A percentile compares a stretch with the other conserved stretches of the same genome.
These are phyloP conservation scores for Caenorhabditis afra DNA, from an alignment of 2,888 invertebrate species.

Conservation along the genomic window DNA sequence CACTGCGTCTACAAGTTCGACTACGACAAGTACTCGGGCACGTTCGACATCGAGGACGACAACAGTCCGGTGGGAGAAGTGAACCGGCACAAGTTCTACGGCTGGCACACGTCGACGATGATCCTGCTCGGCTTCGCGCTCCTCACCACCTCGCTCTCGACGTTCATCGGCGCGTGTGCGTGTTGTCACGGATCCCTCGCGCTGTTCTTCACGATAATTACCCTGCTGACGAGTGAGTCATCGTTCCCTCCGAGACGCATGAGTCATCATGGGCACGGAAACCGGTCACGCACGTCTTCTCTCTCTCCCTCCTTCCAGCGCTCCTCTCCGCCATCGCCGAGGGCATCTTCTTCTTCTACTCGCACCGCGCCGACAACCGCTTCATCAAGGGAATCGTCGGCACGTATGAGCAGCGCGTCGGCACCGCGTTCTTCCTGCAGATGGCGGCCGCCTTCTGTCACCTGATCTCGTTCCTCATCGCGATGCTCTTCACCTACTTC, in stretches of 20 bases:
- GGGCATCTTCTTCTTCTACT: slow-evolving; percentile 80
- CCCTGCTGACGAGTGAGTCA: slow-evolving; percentile 76
- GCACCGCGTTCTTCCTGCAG: slow-evolving; percentile 79
- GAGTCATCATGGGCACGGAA: no score
- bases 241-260: no score
- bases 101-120: slow-evolving; percentile 79
- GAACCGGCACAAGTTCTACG: slow-evolving; percentile 79
- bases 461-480: slow-evolving; percentile 77
- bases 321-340: slow-evolving; percentile 78
- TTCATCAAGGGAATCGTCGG: slow-evolving; percentile 80
- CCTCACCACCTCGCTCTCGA: slow-evolving; percentile 73
- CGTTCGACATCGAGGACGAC: slow-evolving; percentile 79
- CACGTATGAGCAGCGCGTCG: slow-evolving; percentile 80
- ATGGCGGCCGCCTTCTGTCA: slow-evolving; percentile 79
- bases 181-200: slow-evolving; percentile 78
- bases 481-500: slow-evolving; percentile 78
- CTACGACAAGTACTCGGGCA: slow-evolving; percentile 80
- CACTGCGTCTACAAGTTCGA: slow-evolving; percentile 80
- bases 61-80: slow-evolving; percentile 80
- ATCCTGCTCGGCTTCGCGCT: slow-evolving; percentile 77
- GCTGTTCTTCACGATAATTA: slow-evolving; percentile 76
- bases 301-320: no score
- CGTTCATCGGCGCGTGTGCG: slow-evolving; percentile 75
- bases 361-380: slow-evolving; percentile 79
- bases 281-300: no score